Percentiles rank a stretch among this genome's conserved stretches.
phyloP scores from a whole-genome alignment of 2,113 vertebrate genomes.

The Saguinus midas region DNA sequence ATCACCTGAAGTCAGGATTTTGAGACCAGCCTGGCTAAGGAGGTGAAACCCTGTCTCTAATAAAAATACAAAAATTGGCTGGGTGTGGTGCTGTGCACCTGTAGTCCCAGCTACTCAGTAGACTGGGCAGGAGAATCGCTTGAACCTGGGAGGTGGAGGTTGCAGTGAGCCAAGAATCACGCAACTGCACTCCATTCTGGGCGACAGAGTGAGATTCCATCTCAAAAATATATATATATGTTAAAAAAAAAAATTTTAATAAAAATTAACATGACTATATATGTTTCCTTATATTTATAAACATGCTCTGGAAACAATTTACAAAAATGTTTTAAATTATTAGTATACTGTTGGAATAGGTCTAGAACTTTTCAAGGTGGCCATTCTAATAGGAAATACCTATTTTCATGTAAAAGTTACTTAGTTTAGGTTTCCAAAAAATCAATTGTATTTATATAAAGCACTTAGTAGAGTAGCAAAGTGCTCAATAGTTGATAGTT shows the following conservation, averaged over 20 bases:
- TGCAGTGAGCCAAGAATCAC: too few species aligned
- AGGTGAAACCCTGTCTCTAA: not conserved
- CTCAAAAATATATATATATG: too few species aligned
- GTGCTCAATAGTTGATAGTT: not conserved
- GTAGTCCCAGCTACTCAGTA: too few species aligned
- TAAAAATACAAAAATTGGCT: not conserved
- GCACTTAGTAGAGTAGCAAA: not conserved
- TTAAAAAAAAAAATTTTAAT: not conserved
- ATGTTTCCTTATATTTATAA: not conserved
- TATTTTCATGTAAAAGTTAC: slow-evolving; percentile 28
- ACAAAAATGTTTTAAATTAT: slow-evolving; percentile 41
- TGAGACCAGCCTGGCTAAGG: not conserved
- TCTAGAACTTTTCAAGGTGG: not conserved
- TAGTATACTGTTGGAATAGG: not conserved
- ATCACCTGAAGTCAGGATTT: not conserved
- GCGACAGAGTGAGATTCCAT: too few species aligned
- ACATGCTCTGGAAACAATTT: not conserved
- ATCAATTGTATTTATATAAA: slow-evolving; percentile 10
- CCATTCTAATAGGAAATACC: not conserved
- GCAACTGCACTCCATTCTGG: too few species aligned
- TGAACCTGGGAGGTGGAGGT: too few species aligned
- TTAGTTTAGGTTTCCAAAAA: slow-evolving; percentile 49
- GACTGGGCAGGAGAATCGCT: too few species aligned
- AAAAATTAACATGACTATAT: not conserved
- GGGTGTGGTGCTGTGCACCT: too few species aligned